phyloP scores from a whole-genome alignment of 2,113 vertebrate species.

The Caranx ignobilis region DNA sequence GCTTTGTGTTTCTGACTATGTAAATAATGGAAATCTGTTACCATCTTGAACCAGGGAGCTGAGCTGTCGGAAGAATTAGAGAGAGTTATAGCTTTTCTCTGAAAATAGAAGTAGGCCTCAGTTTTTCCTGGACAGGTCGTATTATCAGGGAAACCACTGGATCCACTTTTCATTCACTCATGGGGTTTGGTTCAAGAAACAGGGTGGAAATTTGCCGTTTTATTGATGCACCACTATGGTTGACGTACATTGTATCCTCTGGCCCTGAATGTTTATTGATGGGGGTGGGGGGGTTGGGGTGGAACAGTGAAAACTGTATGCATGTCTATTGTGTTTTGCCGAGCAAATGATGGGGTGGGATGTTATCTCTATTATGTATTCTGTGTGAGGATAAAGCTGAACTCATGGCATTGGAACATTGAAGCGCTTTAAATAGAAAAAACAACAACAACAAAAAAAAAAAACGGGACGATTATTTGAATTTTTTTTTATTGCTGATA shows the following conservation, averaged over 20 bases:
- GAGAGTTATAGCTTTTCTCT: conserved; percentile 37
- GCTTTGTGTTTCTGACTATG: conserved; percentile 59
- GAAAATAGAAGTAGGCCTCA: conserved; percentile 39
- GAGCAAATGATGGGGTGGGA: conserved; percentile 70
- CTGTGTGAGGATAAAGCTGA: conserved; percentile 74
- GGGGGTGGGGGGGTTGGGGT: conserved; percentile 29
- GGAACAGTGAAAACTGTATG: conserved; percentile 76
- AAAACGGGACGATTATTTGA: conserved; percentile 58
- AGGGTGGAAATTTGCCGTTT: conserved; percentile 45
- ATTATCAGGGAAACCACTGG: conserved; percentile 75
- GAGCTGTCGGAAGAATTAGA: conserved; percentile 42
- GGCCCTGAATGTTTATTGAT: conserved; percentile 76
- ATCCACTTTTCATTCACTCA: conserved; percentile 67
- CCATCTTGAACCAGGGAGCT: conserved; percentile 64
- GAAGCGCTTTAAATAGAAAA: conserved; percentile 71
- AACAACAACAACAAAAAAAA: conserved; percentile 13
- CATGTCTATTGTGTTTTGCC: conserved; percentile 83
- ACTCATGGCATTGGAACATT: conserved; percentile 73
- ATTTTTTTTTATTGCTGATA: conserved; percentile 77
- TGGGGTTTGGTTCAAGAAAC: conserved; percentile 42
- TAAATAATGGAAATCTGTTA: conserved; percentile 63
- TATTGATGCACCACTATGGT: conserved; percentile 73
- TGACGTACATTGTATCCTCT: conserved; percentile 71
- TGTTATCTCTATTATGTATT: conserved; percentile 76
- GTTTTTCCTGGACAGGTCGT: conserved; percentile 48